Evolutionary conservation across 1,140 invertebrate genomes (phyloP), one percentile per base, ranked within the genome.

Genomic region (Spodoptera frugiperda): DNA sequence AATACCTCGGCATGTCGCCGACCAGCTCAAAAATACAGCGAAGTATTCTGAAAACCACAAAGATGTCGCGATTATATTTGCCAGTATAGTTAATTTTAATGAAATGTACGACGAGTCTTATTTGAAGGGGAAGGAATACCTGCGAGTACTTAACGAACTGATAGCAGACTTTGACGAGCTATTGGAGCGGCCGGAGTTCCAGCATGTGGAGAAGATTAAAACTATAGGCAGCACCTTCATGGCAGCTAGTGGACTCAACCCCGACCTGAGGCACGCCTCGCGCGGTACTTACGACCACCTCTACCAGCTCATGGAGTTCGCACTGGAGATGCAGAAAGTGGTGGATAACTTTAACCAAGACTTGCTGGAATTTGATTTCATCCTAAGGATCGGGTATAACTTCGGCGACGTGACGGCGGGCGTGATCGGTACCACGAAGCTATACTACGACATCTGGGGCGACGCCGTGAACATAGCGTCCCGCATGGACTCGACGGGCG

Each of bases 381-480:
- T 98, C n/a, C 88, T 99, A n/a, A 96, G 98, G 53, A 96, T 97
- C n/a, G 97, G 97, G 0, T 97, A 96, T 81, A 97, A 97, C 83
- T 96, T 96, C 77, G 98, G 98, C 0, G 98, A 99, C 82, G 98
- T 99, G 0, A 99, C 98, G 0, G 98, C 98, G 0, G 99, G 99
- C 4, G 98, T 99, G 0, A 99, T 99, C 61, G 99, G 99, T 0
- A 99, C 98, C 0, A 98, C 97, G 0, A 99, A 99, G 88, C 94
- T 99, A 15, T 98, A 98, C 86, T 99, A 99, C 82, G 99, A 99
- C 90, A 99, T 99, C 68, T 99, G 99, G 99, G 99, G 99, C 0
- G 98, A 99, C 93, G 98, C 99, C 0, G 98, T 99, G 0, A 99
- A 99, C 93, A 99, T 99, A 68, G 98, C 99, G 0, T 98, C 97